Evolutionary conservation across 2,113 vertebrate genomes (phyloP).

Genomic region (Pseudorasbora parva): DNA sequence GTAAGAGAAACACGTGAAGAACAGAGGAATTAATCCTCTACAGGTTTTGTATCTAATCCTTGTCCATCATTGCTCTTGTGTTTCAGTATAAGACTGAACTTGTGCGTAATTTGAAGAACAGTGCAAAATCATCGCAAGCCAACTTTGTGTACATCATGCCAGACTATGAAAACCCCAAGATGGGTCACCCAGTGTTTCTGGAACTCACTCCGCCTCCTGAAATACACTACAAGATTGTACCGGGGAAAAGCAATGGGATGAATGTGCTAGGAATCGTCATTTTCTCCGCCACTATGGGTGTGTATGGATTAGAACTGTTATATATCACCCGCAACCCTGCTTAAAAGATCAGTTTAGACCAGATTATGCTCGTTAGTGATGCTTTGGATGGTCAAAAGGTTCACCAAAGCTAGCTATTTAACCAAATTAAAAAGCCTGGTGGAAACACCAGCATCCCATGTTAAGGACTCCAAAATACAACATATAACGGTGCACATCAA

Average conservation of each 20-base stretch:
- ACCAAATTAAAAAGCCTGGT: not conserved
- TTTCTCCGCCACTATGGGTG: constrained; percentile 89
- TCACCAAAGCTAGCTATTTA: not conserved
- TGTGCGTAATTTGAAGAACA: constrained; percentile 73
- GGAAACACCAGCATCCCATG: not conserved
- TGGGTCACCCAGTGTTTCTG: constrained; percentile 77
- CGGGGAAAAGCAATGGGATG: constrained; percentile 87
- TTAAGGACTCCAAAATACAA: not conserved
- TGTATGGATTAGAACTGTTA: constrained; percentile 28
- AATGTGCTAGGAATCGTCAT: constrained; percentile 88
- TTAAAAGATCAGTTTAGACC: not conserved
- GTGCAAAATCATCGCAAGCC: constrained; percentile 65
- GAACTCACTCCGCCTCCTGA: constrained; percentile 83
- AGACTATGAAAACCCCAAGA: constrained; percentile 71
- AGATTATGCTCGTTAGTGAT: not conserved
- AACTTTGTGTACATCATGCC: constrained; percentile 85
- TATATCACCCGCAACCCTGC: not conserved
- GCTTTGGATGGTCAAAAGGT: not conserved
- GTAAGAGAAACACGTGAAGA: constrained; percentile 64
- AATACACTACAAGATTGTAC: constrained; percentile 80
- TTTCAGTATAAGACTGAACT: constrained; percentile 85
- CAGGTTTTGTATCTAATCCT: not conserved
- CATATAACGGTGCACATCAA: not conserved
- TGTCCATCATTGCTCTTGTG: constrained; percentile 8
- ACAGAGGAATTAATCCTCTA: too few relatives aligned